Percentiles rank a stretch among this genome's conserved stretches.
Conservation (phyloP, 2,888 invertebrate genomes). For the Limnephilus rhombicus region DNA sequence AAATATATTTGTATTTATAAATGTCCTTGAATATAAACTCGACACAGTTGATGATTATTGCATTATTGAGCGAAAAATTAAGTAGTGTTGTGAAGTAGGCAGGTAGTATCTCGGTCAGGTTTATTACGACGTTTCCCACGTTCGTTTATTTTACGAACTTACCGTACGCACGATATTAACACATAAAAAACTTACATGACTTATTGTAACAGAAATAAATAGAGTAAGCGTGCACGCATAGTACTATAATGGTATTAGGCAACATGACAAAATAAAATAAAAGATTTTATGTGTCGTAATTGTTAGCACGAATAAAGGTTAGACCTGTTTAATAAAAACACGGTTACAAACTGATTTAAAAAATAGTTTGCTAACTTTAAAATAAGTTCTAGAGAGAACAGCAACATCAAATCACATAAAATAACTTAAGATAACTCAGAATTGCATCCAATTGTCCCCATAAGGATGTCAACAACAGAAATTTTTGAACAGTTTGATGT, state of each 20-base stretch:
- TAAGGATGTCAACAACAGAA: no score
- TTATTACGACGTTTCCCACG: background rate
- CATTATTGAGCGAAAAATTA: background rate
- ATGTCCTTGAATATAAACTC: no score
- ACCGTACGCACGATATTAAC: background rate
- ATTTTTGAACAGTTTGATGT: no score
- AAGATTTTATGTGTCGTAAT: background rate
- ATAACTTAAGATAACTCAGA: no score
- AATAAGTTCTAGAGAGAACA: no score
- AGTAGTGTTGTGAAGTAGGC: background rate
- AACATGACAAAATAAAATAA: background rate
- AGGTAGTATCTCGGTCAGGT: background rate
- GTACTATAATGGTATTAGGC: background rate
- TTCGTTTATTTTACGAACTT: background rate
- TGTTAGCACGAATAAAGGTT: background rate
- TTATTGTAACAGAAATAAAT: background rate
- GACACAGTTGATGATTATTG: no score
- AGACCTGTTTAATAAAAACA: background rate
- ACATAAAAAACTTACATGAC: background rate
- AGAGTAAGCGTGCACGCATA: background rate
- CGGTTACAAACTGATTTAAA: background rate
- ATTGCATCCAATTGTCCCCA: no score
- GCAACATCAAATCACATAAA: no score
- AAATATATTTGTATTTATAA: no score
- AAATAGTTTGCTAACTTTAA: background rate